A percentile compares a stretch with the other conserved stretches of the same genome.
Evolutionary conservation across 35 echinoderm and acorn worm genomes (phyloP).

Genomic region (Hemicentrotus pulcherrimus): DNA sequence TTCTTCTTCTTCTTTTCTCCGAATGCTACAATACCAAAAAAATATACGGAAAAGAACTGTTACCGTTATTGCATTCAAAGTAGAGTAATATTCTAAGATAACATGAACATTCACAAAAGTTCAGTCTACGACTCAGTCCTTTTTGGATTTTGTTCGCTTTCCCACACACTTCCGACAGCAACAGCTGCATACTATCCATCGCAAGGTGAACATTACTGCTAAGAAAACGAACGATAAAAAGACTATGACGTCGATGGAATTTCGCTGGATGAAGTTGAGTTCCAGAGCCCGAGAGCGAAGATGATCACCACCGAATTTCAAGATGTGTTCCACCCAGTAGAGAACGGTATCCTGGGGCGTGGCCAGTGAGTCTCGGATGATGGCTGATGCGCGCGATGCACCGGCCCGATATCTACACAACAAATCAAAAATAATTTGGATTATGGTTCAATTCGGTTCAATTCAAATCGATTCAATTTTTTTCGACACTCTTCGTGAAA

Average conservation of each 20-base stretch:
- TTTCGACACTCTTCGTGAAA: no score
- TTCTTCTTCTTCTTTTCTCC: no score
- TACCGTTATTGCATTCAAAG: no score
- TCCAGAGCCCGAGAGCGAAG: constrained; percentile 52
- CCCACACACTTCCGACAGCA: not conserved
- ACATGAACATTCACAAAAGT: no score
- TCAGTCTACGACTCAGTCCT: not conserved
- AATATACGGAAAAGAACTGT: no score
- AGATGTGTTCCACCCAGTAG: constrained; percentile 77
- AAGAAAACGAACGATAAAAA: constrained; percentile 47
- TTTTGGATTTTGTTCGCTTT: not conserved
- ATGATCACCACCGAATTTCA: constrained; percentile 79
- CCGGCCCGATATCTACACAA: not conserved
- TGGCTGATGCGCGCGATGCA: constrained; percentile 26
- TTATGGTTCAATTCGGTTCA: no score
- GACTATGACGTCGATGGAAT: constrained; percentile 56
- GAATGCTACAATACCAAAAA: no score
- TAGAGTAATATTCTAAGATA: no score
- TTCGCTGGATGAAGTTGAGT: constrained; percentile 57
- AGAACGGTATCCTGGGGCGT: constrained; percentile 67
- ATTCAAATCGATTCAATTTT: no score
- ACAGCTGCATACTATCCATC: not conserved
- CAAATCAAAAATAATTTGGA: not conserved
- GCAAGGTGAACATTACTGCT: not conserved
- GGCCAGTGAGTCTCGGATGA: constrained; percentile 17